Percentiles rank a stretch among this genome's conserved stretches.
Evolutionary conservation across 2,113 vertebrate genomes (phyloP).

Genomic region (Python bivittatus): DNA sequence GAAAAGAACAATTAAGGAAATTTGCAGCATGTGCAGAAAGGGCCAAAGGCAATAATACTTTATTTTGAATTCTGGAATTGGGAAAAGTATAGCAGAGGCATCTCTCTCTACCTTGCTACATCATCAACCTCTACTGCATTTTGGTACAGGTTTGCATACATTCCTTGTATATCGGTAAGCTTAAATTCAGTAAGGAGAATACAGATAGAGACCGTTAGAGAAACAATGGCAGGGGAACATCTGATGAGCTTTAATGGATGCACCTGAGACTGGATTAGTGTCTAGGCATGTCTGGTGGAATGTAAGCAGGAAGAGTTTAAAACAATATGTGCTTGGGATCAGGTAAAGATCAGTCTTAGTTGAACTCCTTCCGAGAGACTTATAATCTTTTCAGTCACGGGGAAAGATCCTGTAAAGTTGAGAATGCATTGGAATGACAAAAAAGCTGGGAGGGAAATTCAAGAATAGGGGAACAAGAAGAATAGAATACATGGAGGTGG

Average conservation of each 20-base stretch:
- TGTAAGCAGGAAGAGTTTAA: background rate
- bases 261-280: background rate
- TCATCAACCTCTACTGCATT: background rate
- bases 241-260: background rate
- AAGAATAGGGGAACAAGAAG: too few species aligned
- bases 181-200: background rate
- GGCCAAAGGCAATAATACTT: background rate
- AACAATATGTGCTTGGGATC: background rate
- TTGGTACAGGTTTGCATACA: background rate
- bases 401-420: too few species aligned
- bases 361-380: too few species aligned
- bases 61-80: background rate
- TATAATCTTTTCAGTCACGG: too few species aligned
- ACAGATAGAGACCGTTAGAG: background rate
- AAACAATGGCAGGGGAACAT: background rate
- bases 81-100: background rate
- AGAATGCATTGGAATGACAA: too few species aligned
- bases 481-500: too few species aligned
- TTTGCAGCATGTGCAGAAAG: background rate
- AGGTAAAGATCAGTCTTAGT: background rate
- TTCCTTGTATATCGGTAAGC: background rate
- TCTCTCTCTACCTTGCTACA: background rate
- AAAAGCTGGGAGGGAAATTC: too few species aligned
- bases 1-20: background rate
- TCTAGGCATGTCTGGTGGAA: background rate